A percentile compares a stretch with the other conserved stretches of the same genome.
Conservation (phyloP, 2,113 vertebrate genomes). For the Numida meleagris region DNA sequence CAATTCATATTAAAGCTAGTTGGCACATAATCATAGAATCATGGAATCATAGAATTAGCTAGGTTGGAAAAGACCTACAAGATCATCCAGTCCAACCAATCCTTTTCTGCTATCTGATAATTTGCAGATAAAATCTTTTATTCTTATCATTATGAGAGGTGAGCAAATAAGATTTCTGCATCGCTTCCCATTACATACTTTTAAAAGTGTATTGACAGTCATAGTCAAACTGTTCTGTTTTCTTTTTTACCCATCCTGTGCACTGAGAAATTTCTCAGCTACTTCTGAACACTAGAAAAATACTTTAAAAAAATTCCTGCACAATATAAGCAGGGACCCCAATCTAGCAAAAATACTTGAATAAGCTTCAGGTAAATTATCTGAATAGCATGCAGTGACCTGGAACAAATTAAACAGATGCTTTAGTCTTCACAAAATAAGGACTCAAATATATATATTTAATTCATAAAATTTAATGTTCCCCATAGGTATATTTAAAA, state of each 20-base stretch:
- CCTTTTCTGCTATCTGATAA: background rate
- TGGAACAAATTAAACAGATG: background rate
- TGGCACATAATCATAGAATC: accelerated
- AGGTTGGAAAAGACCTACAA: too few relatives aligned
- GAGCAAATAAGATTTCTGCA: background rate
- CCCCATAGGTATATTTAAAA: background rate
- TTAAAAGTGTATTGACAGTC: background rate
- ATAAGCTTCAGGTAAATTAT: background rate
- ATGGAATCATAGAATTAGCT: too few relatives aligned
- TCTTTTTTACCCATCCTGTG: background rate
- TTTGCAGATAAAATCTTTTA: background rate
- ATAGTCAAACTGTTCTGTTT: background rate
- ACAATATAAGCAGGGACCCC: background rate
- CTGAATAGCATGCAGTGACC: background rate
- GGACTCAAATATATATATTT: background rate
- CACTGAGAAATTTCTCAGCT: background rate
- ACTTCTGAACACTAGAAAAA: background rate
- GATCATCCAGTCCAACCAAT: too few relatives aligned
- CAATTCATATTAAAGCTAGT: background rate
- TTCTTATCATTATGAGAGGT: background rate
- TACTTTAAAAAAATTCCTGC: background rate
- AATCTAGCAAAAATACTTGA: background rate
- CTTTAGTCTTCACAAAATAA: background rate
- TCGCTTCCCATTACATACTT: background rate
- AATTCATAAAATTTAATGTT: background rate